A percentile compares a stretch with the other conserved stretches of the same genome.
phyloP scores from a whole-genome alignment of 2,888 invertebrate species.

The Lithosia quadra region DNA sequence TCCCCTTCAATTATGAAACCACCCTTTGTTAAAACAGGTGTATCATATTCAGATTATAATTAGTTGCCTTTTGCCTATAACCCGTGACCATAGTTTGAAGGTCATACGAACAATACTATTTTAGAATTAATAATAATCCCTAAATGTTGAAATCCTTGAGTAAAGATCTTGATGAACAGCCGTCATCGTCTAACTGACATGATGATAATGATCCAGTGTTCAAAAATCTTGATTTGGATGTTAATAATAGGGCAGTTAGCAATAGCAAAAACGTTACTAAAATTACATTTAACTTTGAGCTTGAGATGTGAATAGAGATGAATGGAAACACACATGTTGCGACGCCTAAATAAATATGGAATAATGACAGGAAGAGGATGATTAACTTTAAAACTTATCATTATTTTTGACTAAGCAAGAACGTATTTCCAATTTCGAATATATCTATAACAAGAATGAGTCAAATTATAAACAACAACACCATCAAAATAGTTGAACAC shows the following conservation, averaged over 20 bases:
- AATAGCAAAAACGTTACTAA: background rate
- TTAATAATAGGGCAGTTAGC: background rate
- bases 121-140: background rate
- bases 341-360: background rate
- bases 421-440: background rate
- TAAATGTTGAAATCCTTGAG: background rate
- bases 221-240: background rate
- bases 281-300: background rate
- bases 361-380: background rate
- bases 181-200: background rate
- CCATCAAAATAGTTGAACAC: slow-evolving; percentile 41
- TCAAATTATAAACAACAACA: slow-evolving; percentile 20
- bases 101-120: background rate
- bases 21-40: slow-evolving; percentile 32
- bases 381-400: background rate
- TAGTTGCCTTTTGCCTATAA: background rate
- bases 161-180: background rate
- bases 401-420: background rate
- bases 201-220: background rate
- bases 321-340: background rate
- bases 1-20: slow-evolving; percentile 13
- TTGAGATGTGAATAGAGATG: background rate
- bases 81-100: background rate
- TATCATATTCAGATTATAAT: slow-evolving; percentile 26
- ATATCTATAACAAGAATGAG: background rate